Percentiles rank a stretch among this genome's conserved stretches.
phyloP scores from a whole-genome alignment of 1,140 invertebrate species.

The Sinonovacula constricta region DNA sequence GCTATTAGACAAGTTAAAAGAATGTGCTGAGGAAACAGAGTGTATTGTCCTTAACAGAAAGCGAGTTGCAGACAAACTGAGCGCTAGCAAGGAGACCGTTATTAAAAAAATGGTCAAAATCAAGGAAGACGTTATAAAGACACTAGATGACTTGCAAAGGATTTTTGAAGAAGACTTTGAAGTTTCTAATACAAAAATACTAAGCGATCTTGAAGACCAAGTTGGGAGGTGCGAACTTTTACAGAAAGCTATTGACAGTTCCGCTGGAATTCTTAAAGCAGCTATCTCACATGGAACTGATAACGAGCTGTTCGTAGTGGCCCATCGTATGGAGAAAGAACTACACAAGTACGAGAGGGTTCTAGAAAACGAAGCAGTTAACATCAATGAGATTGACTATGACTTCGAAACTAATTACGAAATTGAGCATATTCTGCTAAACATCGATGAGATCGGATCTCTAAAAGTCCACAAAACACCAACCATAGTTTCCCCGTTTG shows the following conservation, averaged over 20 bases:
- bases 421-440: conserved; percentile 44
- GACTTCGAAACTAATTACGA: conserved; percentile 46
- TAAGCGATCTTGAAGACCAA: conserved; percentile 34
- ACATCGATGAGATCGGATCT: conserved; percentile 44
- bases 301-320: conserved; percentile 48
- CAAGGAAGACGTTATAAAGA: conserved; percentile 31
- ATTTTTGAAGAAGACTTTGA: conserved; percentile 46
- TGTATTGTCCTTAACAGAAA: conserved; percentile 43
- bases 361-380: conserved; percentile 33
- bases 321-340: conserved; percentile 46
- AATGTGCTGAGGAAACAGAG: conserved; percentile 44
- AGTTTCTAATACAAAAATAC: conserved; percentile 12
- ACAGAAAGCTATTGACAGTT: conserved; percentile 45
- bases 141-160: conserved; percentile 30
- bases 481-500: conserved; percentile 37
- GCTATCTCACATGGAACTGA: conserved; percentile 48
- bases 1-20: conserved; percentile 39
- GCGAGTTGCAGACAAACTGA: conserved; percentile 31
- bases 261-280: conserved; percentile 29
- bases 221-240: conserved; percentile 41
- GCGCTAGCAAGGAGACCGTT: conserved; percentile 14
- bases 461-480: conserved; percentile 26
- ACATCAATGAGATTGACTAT: conserved; percentile 36
- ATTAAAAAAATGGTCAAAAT: conserved; percentile 17
- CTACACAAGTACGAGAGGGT: conserved; percentile 47